These are phyloP conservation scores for Pelobates fuscus DNA, from an alignment of 2,113 vertebrate genomes.

Conservation along the genomic window DNA sequence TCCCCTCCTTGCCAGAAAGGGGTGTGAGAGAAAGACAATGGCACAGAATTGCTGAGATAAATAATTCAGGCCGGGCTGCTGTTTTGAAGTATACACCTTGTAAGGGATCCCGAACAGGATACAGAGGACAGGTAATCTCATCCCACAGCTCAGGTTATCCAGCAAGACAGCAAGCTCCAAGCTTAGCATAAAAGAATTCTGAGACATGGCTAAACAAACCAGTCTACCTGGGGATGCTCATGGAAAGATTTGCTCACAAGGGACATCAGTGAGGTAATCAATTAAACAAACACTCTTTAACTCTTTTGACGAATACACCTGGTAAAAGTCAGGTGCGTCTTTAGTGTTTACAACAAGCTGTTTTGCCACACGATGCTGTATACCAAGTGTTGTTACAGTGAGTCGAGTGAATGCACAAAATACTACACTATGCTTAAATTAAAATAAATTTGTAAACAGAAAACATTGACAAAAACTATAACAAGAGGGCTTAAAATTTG, in stretches of 20 bases:
- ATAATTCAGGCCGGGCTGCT: constrained; percentile 77
- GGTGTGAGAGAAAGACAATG: constrained; percentile 35
- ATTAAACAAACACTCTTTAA: constrained; percentile 16
- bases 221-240: not conserved
- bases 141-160: constrained; percentile 60
- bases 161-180: constrained; percentile 52
- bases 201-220: constrained; percentile 7
- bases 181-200: not conserved
- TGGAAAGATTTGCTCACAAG: constrained; percentile 19
- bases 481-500: too few species aligned
- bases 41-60: constrained; percentile 57
- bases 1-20: constrained; percentile 52
- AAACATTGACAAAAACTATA: too few species aligned
- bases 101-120: constrained; percentile 62
- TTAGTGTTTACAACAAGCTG: not conserved
- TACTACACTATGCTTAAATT: too few species aligned
- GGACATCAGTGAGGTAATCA: constrained; percentile 4
- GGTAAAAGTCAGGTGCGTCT: not conserved
- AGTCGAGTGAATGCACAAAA: too few species aligned
- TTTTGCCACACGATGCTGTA: not conserved
- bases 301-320: constrained; percentile 5
- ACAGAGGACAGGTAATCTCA: constrained; percentile 65
- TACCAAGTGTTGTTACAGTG: too few species aligned
- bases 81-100: constrained; percentile 44
- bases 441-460: too few species aligned